phyloP scores from a whole-genome alignment of 2,797 vertebrate genomes.

The Crocodylus rhombifer region DNA sequence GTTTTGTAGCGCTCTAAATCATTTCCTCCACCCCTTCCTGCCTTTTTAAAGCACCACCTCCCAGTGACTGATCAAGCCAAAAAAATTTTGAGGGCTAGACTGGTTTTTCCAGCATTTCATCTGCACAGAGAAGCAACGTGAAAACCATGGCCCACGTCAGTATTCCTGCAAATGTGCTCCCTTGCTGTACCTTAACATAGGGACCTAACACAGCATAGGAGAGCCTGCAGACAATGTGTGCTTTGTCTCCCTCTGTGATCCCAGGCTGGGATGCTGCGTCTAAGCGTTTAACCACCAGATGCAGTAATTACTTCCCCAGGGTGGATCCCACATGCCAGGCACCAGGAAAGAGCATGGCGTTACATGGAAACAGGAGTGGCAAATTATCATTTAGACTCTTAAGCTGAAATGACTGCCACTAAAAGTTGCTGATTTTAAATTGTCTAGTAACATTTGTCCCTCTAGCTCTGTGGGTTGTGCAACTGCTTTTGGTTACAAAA shows the following conservation, averaged over 20 bases:
- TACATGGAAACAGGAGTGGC: background rate
- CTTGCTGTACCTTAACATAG: rapidly evolving
- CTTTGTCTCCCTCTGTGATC: constrained; percentile 56
- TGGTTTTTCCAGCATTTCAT: background rate
- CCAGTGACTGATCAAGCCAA: background rate
- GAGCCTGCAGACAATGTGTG: constrained; percentile 44
- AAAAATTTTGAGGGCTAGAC: background rate
- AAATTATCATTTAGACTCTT: background rate
- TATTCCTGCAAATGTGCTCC: constrained; percentile 4
- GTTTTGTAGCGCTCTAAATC: background rate
- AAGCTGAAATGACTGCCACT: background rate
- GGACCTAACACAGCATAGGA: background rate
- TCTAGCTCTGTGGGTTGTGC: rapidly evolving
- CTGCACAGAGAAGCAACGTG: background rate
- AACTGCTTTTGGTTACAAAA: background rate
- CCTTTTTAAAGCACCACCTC: background rate
- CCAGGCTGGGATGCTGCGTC: constrained; percentile 46
- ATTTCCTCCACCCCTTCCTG: background rate
- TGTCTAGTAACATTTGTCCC: constrained; percentile 4
- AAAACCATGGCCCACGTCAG: constrained; percentile 26
- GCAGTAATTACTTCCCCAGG: constrained; percentile 60
- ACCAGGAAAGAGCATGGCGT: background rate
- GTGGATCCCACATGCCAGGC: constrained; percentile 32
- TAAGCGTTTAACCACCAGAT: constrained; percentile 56
- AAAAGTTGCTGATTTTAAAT: background rate